phyloP scores from a whole-genome alignment of 1,140 invertebrate genomes.

The Drosophila kepulauana region DNA sequence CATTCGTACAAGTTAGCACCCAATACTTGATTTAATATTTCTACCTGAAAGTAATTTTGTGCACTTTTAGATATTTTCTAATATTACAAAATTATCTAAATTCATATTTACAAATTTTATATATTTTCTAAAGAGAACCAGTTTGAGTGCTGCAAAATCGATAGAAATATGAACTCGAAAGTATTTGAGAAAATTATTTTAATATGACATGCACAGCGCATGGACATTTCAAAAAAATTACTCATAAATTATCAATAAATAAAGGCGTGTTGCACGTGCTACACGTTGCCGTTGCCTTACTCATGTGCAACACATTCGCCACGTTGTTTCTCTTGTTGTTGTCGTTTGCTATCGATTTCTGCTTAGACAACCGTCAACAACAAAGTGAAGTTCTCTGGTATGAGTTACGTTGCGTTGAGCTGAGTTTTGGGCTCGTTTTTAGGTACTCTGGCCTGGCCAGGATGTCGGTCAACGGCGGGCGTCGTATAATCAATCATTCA shows the following conservation, averaged over 20 bases:
- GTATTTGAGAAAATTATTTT: slow-evolving; percentile 27
- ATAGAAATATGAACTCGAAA: background rate
- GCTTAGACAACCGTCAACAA: slow-evolving; percentile 1
- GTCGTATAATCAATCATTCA: slow-evolving; percentile 57
- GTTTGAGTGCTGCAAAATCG: slow-evolving; percentile 7
- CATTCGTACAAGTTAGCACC: too few relatives aligned
- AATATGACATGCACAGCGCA: slow-evolving; percentile 1
- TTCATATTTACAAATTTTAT: too few relatives aligned
- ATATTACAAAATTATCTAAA: too few relatives aligned
- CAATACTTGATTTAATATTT: too few relatives aligned
- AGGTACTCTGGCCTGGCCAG: background rate
- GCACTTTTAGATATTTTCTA: too few relatives aligned
- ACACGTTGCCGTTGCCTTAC: background rate
- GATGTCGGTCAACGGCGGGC: slow-evolving; percentile 23
- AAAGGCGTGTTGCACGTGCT: slow-evolving; percentile 38
- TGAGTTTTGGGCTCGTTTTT: slow-evolving; percentile 14
- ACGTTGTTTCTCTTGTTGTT: background rate
- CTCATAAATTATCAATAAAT: slow-evolving; percentile 39
- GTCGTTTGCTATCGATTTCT: slow-evolving; percentile 22
- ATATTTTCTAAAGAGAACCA: too few relatives aligned
- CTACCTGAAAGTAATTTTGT: too few relatives aligned
- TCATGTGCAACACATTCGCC: background rate
- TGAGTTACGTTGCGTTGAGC: background rate
- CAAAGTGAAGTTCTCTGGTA: background rate
- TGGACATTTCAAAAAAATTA: background rate